Percentiles rank a stretch among this genome's conserved stretches.
These are phyloP conservation scores for Hyphantria cunea DNA, from an alignment of 1,140 invertebrate genomes.

Conservation along the genomic window DNA sequence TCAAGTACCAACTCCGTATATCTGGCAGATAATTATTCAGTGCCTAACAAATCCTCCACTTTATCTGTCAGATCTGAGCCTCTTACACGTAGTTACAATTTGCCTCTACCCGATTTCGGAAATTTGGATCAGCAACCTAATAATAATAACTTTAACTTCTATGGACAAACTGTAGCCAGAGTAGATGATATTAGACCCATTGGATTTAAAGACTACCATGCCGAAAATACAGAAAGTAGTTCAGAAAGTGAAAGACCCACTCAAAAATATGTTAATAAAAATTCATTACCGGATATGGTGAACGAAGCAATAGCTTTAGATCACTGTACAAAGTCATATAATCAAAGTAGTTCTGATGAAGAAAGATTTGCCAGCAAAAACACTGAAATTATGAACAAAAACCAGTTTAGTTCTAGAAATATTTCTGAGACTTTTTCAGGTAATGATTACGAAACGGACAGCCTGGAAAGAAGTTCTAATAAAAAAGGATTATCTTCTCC, in stretches of 20 bases:
- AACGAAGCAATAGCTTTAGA: slow-evolving; percentile 84
- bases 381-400: slow-evolving; percentile 35
- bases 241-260: slow-evolving; percentile 52
- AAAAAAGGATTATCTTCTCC: slow-evolving; percentile 83
- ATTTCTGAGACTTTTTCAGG: slow-evolving; percentile 60
- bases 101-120: slow-evolving; percentile 69
- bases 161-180: slow-evolving; percentile 52
- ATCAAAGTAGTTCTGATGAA: slow-evolving; percentile 64
- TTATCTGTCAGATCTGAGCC: slow-evolving; percentile 76
- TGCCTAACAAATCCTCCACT: slow-evolving; percentile 54
- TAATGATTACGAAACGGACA: slow-evolving; percentile 90
- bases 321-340: slow-evolving; percentile 64
- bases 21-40: slow-evolving; percentile 43
- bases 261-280: slow-evolving; percentile 70
- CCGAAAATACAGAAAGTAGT: slow-evolving; percentile 45
- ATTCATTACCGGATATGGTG: slow-evolving; percentile 83
- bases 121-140: slow-evolving; percentile 35
- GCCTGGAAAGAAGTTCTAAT: slow-evolving; percentile 85
- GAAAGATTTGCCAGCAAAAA: slow-evolving; percentile 44
- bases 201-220: slow-evolving; percentile 47
- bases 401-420: slow-evolving; percentile 35
- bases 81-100: slow-evolving; percentile 62
- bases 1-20: slow-evolving; percentile 41
- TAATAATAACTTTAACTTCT: slow-evolving; percentile 37
- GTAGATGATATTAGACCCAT: slow-evolving; percentile 59